Percentiles rank a stretch among this genome's conserved stretches.
Evolutionary conservation across 2,797 vertebrate species (phyloP).

Genomic region (Gambelia wislizenii): DNA sequence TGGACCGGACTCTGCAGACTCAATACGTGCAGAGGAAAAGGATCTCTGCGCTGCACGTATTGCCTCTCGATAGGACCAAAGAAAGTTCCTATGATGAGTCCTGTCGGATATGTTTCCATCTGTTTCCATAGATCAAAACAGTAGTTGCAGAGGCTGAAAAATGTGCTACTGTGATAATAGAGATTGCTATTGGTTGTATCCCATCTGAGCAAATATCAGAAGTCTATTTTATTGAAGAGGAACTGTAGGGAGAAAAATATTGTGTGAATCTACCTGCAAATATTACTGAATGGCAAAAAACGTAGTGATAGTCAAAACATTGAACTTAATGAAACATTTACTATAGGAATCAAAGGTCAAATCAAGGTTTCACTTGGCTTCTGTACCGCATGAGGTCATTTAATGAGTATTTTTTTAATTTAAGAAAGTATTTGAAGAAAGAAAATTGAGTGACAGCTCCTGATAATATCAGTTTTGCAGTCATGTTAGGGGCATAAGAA

Average conservation of each 20-base stretch:
- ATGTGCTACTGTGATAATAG: neutral
- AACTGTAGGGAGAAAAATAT: neutral
- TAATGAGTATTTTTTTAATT: slow-evolving; percentile 29
- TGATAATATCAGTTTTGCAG: slow-evolving; percentile 19
- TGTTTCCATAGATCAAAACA: neutral
- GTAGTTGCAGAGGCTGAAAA: neutral
- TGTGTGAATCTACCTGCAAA: neutral
- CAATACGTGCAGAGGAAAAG: no score
- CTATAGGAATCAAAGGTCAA: slow-evolving; percentile 52
- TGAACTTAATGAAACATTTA: slow-evolving; percentile 48
- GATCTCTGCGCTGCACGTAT: no score
- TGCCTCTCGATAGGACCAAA: no score
- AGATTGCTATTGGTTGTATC: neutral
- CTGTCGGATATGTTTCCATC: no score
- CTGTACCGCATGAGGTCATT: slow-evolving; percentile 15
- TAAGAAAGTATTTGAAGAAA: slow-evolving; percentile 35
- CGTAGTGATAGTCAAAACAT: slow-evolving; percentile 54
- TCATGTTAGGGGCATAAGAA: slow-evolving; percentile 15
- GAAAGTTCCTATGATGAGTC: no score
- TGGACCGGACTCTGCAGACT: no score
- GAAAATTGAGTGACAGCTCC: slow-evolving; percentile 18
- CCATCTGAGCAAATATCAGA: neutral
- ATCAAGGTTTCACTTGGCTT: slow-evolving; percentile 48
- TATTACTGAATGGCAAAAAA: slow-evolving; percentile 54
- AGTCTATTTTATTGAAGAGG: neutral